Percentiles rank a stretch among this genome's conserved stretches.
These are phyloP conservation scores for Lomographa bimaculata DNA, from an alignment of 2,888 invertebrate species.

Conservation along the genomic window DNA sequence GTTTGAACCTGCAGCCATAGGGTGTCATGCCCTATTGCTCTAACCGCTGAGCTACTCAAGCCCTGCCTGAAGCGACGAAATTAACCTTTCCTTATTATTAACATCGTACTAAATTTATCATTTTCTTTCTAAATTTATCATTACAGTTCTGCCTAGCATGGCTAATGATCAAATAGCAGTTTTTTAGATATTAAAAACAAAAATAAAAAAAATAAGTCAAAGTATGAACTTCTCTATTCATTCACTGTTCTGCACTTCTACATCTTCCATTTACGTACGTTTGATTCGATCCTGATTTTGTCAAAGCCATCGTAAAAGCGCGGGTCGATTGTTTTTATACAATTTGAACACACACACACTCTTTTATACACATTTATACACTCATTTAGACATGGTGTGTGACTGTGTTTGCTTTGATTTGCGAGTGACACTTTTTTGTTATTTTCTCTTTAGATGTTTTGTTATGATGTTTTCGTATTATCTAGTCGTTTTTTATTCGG, in stretches of 20 bases:
- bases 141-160: no score
- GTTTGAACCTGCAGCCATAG: no score
- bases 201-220: no score
- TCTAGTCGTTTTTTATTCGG: conserved; percentile 51
- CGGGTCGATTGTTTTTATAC: conserved; percentile 78
- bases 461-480: conserved; percentile 63
- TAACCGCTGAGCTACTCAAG: no score
- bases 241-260: conserved; percentile 45
- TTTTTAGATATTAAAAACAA: no score
- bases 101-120: no score
- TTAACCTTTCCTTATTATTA: no score
- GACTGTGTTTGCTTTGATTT: conserved; percentile 71
- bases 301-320: conserved; percentile 75
- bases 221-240: conserved; percentile 40
- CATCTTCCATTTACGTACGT: conserved; percentile 76
- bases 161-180: no score
- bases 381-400: conserved; percentile 64
- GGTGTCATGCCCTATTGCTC: no score
- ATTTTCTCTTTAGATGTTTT: conserved; percentile 62
- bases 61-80: no score
- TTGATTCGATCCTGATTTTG: conserved; percentile 77
- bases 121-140: no score
- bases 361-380: conserved; percentile 37
- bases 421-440: conserved; percentile 71
- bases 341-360: conserved; percentile 62